These are phyloP conservation scores for Conus ventricosus DNA, from an alignment of 1,140 invertebrate genomes.

Conservation along the genomic window DNA sequence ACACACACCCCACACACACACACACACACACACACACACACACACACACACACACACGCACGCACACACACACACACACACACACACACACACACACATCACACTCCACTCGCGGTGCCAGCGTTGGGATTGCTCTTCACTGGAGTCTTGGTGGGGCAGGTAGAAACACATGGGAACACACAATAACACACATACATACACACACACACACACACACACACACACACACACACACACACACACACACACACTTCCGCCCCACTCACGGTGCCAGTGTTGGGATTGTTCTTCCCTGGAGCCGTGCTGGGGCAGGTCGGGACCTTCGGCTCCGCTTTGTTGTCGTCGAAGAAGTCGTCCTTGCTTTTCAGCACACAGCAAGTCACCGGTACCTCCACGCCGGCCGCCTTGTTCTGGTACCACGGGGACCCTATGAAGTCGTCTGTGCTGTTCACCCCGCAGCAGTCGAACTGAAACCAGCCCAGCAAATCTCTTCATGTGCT, in stretches of 20 bases:
- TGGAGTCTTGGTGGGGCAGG: neutral
- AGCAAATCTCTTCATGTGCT: too few species aligned
- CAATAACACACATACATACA: too few species aligned
- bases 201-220: too few species aligned
- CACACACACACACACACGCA: too few species aligned
- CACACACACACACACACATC: too few species aligned
- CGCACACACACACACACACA: too few species aligned
- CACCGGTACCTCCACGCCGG: neutral
- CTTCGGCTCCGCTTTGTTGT: neutral
- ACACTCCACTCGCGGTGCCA: neutral
- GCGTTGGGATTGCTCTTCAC: neutral
- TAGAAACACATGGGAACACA: neutral
- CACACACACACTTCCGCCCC: too few species aligned
- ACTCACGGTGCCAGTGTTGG: neutral
- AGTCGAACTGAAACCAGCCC: conserved; percentile 39
- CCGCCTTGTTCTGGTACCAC: neutral
- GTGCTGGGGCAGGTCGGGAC: neutral
- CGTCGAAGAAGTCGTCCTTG: neutral
- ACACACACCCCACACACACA: too few species aligned
- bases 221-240: too few species aligned
- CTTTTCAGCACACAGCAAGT: neutral
- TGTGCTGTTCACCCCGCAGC: conserved; percentile 44
- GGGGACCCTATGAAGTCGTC: conserved; percentile 1
- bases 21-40: too few species aligned
- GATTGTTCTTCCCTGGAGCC: neutral